phyloP scores from a whole-genome alignment of 2,797 vertebrate genomes.

The Spinibarbus caldwelli region DNA sequence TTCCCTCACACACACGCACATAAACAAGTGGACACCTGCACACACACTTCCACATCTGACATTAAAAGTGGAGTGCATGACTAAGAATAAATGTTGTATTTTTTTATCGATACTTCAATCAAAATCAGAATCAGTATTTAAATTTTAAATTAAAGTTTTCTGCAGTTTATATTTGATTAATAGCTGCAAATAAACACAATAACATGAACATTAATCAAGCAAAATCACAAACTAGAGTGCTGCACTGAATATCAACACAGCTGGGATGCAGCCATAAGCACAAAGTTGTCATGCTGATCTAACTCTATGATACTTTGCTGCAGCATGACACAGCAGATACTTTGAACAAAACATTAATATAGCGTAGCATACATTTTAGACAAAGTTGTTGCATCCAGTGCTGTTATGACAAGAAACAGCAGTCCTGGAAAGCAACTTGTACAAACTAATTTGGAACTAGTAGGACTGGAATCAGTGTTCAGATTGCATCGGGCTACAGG shows the following conservation, averaged over 20 bases:
- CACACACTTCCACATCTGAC: neutral
- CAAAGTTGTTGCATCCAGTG: neutral
- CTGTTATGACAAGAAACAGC: neutral
- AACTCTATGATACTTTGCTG: neutral
- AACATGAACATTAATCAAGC: neutral
- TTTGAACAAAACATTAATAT: neutral
- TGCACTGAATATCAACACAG: constrained; percentile 4
- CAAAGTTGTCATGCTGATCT: neutral
- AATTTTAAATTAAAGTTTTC: neutral
- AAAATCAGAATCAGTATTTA: neutral
- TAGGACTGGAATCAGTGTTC: too few species aligned
- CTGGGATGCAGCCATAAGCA: neutral
- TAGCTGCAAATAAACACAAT: neutral
- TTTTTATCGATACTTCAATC: neutral
- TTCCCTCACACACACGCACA: constrained; percentile 14
- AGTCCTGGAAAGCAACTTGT: neutral
- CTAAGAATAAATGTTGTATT: neutral
- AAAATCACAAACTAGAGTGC: neutral
- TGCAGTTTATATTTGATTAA: neutral
- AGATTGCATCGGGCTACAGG: neutral
- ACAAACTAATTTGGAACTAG: too few species aligned
- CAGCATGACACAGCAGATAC: neutral
- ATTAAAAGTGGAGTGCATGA: neutral
- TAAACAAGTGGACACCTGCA: neutral
- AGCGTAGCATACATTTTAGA: neutral